These are phyloP conservation scores for Cryptophagus acutangulus DNA, from an alignment of 2,888 invertebrate species.

Conservation along the genomic window DNA sequence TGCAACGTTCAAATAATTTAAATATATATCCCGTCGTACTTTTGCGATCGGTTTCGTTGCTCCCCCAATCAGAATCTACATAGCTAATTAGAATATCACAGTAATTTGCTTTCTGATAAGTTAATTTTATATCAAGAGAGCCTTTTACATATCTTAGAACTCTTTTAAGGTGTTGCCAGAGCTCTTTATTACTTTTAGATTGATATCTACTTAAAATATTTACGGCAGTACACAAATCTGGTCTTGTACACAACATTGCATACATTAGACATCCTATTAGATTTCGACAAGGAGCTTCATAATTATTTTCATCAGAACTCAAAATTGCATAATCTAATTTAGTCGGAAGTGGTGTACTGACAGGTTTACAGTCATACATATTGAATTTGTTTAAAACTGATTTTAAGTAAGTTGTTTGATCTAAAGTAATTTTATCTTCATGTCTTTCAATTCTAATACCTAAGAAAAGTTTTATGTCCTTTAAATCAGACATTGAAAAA, in stretches of 20 bases:
- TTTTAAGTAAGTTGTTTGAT: conserved; percentile 16
- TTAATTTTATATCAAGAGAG: conserved; percentile 7
- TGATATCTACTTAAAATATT: not conserved
- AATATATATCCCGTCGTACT: conserved; percentile 8
- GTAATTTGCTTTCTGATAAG: conserved; percentile 1
- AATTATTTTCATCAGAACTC: conserved; percentile 22
- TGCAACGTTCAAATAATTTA: not conserved
- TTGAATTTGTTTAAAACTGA: conserved; percentile 23
- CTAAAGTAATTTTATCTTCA: conserved; percentile 5
- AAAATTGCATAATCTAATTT: conserved; percentile 23
- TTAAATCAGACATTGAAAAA: not conserved
- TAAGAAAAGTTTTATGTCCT: conserved; percentile 5
- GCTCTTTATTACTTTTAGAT: conserved; percentile 2
- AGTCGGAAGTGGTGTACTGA: conserved; percentile 20
- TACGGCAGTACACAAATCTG: not conserved
- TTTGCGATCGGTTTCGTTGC: conserved; percentile 4
- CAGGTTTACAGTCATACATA: conserved; percentile 5
- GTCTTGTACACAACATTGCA: not conserved
- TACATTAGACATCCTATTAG: conserved; percentile 4
- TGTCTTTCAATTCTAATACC: conserved; percentile 17
- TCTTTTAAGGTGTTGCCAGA: not conserved
- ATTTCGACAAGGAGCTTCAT: conserved; percentile 9
- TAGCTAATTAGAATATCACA: not conserved
- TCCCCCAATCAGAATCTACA: conserved; percentile 7
- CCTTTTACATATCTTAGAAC: conserved; percentile 4